Evolutionary conservation across 2,888 invertebrate genomes (phyloP), one percentile per base, ranked within the genome.

Genomic region (Tetragonula carbonaria): DNA sequence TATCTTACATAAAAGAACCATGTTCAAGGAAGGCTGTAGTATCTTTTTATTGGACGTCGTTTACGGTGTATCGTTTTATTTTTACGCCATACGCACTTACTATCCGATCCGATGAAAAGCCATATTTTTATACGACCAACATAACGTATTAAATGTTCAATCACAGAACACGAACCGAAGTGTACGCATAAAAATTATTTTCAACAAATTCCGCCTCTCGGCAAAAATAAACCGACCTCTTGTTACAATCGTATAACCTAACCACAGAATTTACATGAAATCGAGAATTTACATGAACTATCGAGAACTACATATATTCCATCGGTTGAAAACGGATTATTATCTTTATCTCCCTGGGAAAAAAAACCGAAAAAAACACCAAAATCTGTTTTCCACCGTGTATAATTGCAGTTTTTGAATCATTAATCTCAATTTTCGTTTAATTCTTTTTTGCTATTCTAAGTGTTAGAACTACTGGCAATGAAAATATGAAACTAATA

Each of bases 21-120:
- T 13, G 21, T 2, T 1, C 33, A 62, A 21, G 18, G 21, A 50
- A n/a, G 18, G 23, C 1, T 4, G 38, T 55, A 66, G 63, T 74
- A 53, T 74, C 50, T 65, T 66, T 74, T 74, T 74, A 74, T 74
- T 23, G 51, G 3, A 1, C n/a, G 38, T 74, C 74, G 38, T 66
- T 65, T 23, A 53, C 38, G 74, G 53, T 38, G 51, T 38, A 65
- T 66, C 66, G n/a, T 66, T 66, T 66, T 23, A 51, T 53, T 74
- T 63, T 51, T 33, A n/a, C 38, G 65, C 59, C 23, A 21, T 4
- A n/a, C n/a, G n/a, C 55, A 38, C 16, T 23, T 45, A 53, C 18
- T 53, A 53, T n/a, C 74, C 51, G 74, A 33, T 53, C 14, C n/a
- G 33, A 33, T 16, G 18, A 21, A 18, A 16, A 28, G 33, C 51